Base-by-base conservation (phyloP, 2,113 vertebrate species). In the Catharus bicknelli region DNA sequence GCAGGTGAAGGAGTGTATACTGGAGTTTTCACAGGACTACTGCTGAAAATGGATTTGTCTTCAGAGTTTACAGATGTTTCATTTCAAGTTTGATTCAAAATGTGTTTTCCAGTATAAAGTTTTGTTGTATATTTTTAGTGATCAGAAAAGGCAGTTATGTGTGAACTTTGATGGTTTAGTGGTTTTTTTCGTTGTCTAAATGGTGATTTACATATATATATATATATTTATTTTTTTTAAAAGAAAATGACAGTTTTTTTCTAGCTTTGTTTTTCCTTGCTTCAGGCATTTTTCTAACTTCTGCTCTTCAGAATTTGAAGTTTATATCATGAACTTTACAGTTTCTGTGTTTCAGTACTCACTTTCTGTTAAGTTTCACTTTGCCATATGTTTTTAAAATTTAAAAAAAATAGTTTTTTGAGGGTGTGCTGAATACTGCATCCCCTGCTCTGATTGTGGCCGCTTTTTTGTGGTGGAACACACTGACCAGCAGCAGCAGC, bases 401-500 rank as follows among this genome's bases (percentile, higher is more conserved):
- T 2, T 8, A 48, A 66, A 13, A 8, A 13, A 48, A 48, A 34
- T 12, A 1, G 2, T 17, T 10, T 72, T 62, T 57, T 22, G 22
- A 58, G 30, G 13, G 23, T n/a, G 22, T 25, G 10, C 30, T 34
- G 22, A 30, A 25, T 36, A 8, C 21, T 43, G 73, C 70, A 58
- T 66, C 10, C 38, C 42, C 63, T 66, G 47, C 87, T 68, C 5
- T 77, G 76, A 50, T 59, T 10, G 5, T 30, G 27, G n/a, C 40
- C 2, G 0, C 29, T 11, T 5, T 70, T 84, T 43, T 73, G 45
- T 51, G n/a, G 2, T 50, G 76, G 45, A 27, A 2, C 27, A 1
- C 0, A 1, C 29, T 17, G 55, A 17, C 36, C 45, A 83, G 64
- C 36, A 51, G 15, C 23, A 58, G 1, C 75, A 87, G 62, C 70